Evolutionary conservation across 2,888 invertebrate genomes (phyloP).

Genomic region (Folsomia candida): DNA sequence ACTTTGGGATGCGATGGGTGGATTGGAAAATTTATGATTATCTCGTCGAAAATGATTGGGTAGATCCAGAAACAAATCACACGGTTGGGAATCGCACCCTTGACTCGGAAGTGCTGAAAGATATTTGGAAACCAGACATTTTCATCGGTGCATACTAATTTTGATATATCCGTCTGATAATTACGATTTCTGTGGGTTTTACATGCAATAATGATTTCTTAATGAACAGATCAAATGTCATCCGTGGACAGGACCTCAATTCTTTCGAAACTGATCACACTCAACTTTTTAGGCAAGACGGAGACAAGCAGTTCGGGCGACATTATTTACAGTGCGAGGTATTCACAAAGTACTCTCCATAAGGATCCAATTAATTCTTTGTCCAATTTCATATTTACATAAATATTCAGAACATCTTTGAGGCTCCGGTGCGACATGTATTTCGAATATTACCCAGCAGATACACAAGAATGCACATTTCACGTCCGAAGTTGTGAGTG

Average conservation of each 20-base stretch:
- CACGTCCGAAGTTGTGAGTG: not conserved
- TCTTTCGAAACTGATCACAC: not conserved
- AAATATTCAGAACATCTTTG: slow-evolving; percentile 15
- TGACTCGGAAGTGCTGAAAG: not conserved
- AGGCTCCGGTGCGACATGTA: not conserved
- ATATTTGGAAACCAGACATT: not conserved
- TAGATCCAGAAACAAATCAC: not conserved
- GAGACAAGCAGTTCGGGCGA: not conserved
- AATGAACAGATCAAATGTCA: not conserved
- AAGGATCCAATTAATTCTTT: not conserved
- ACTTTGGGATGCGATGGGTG: not conserved
- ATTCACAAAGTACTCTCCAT: not conserved
- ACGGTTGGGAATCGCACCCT: too few relatives aligned
- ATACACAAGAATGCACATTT: not conserved
- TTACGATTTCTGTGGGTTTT: too few relatives aligned
- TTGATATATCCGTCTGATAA: too few relatives aligned
- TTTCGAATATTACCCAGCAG: not conserved
- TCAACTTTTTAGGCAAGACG: not conserved
- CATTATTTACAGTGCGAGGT: not conserved
- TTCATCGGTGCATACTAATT: too few relatives aligned
- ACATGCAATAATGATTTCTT: too few relatives aligned
- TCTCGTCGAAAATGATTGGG: not conserved
- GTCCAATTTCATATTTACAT: slow-evolving; percentile 27
- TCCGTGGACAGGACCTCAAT: not conserved
- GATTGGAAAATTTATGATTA: not conserved